A percentile compares a stretch with the other conserved stretches of the same genome.
Conservation (phyloP, 2,888 invertebrate genomes). For the Leucania comma region DNA sequence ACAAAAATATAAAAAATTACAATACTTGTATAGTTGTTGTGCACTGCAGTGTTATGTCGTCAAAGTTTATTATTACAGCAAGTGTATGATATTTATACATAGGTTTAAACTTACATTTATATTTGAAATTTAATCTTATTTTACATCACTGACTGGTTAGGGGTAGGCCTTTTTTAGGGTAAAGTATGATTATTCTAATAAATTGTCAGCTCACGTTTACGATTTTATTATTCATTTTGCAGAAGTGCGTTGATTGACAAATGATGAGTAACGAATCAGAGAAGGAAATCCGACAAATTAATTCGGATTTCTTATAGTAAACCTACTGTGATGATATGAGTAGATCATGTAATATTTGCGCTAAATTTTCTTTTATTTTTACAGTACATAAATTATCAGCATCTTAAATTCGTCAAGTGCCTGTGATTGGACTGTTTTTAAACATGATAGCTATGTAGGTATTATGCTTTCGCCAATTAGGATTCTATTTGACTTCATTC, state of each 20-base stretch:
- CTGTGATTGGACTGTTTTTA: background rate
- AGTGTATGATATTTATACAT: slow-evolving; percentile 55
- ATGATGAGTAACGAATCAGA: background rate
- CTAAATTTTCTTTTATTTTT: too few species aligned
- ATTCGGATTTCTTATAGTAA: background rate
- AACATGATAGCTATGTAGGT: background rate
- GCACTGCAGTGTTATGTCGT: slow-evolving; percentile 50
- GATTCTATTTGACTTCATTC: background rate
- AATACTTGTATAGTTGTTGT: slow-evolving; percentile 47
- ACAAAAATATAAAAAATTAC: slow-evolving; percentile 57
- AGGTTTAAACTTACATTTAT: slow-evolving; percentile 32
- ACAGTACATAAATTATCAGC: too few species aligned
- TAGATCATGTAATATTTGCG: background rate
- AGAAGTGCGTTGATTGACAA: background rate
- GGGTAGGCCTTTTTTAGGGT: slow-evolving; percentile 39
- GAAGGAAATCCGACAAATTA: background rate
- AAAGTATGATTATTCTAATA: slow-evolving; percentile 7
- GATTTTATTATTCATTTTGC: slow-evolving; percentile 7
- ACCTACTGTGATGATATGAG: background rate
- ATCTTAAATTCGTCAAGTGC: background rate
- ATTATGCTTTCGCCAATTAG: too few species aligned
- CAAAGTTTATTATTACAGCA: slow-evolving; percentile 41
- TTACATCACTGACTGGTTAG: slow-evolving; percentile 20
- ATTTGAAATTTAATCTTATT: slow-evolving; percentile 49
- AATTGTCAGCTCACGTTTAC: background rate